Percentiles rank a stretch among this genome's conserved stretches.
Evolutionary conservation across 2,888 invertebrate species (phyloP).

Genomic region (Lithophane leautieri): DNA sequence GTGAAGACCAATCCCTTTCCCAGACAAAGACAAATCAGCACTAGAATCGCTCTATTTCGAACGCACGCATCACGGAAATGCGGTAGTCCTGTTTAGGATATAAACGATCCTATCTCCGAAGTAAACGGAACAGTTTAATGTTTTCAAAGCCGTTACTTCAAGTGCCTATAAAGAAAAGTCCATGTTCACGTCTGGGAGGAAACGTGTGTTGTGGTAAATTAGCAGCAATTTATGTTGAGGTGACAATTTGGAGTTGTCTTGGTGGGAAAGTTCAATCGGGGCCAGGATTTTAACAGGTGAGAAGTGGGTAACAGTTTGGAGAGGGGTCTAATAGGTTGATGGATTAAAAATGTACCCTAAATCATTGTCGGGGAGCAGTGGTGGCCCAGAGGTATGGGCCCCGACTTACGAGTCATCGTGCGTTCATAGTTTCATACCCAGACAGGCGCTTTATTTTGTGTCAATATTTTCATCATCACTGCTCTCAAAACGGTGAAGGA

Average conservation of each 20-base stretch:
- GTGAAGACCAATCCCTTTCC: neutral
- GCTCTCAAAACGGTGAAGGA: too few species aligned
- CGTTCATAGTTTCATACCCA: too few species aligned
- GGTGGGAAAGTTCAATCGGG: conserved; percentile 20
- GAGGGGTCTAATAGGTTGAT: neutral
- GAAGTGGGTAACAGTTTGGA: neutral
- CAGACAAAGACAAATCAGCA: conserved; percentile 45
- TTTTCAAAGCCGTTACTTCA: conserved; percentile 53
- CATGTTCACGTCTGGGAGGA: conserved; percentile 12
- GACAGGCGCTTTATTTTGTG: too few species aligned
- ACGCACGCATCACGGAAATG: conserved; percentile 51
- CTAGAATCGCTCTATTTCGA: conserved; percentile 36
- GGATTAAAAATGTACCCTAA: too few species aligned
- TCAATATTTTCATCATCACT: too few species aligned
- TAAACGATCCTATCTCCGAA: conserved; percentile 61
- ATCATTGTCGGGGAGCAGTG: too few species aligned
- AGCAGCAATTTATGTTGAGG: conserved; percentile 26
- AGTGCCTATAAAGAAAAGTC: conserved; percentile 57
- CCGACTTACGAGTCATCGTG: too few species aligned
- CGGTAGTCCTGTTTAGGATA: conserved; percentile 58
- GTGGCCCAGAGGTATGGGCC: too few species aligned
- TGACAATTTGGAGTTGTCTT: conserved; percentile 4
- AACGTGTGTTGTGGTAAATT: conserved; percentile 39
- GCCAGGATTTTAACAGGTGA: neutral
- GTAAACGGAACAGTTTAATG: conserved; percentile 59